Evolutionary conservation across 2,797 vertebrate genomes (phyloP).

Genomic region (Neosilurus hyrtlii): DNA sequence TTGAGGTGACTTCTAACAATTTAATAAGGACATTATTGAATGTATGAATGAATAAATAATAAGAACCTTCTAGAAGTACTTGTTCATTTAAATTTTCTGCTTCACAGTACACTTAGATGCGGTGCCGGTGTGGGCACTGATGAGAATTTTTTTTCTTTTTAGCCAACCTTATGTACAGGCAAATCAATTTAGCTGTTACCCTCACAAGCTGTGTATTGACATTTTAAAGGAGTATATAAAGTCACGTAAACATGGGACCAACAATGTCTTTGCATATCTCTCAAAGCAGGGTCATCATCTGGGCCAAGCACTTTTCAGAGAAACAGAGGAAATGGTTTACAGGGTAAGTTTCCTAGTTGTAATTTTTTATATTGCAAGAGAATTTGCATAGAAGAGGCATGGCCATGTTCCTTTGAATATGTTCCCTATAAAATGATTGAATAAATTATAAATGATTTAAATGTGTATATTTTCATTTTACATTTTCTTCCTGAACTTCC

Average conservation of each 20-base stretch:
- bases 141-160: no score
- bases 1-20: no score
- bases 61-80: no score
- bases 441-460: background rate
- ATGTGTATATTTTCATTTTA: background rate
- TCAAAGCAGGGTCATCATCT: background rate
- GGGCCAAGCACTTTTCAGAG: background rate
- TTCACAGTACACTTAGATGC: no score
- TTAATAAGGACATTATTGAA: no score
- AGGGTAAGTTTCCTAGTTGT: slow-evolving; percentile 25
- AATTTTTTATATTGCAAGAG: background rate
- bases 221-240: background rate
- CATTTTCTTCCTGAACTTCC: background rate
- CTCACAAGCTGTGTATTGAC: background rate
- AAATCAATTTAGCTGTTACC: background rate
- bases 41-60: no score
- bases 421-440: background rate
- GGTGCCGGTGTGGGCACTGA: no score
- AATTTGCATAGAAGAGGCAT: no score
- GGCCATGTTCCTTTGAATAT: background rate
- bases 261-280: background rate
- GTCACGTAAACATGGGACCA: background rate
- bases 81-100: no score
- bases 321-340: background rate
- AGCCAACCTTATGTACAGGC: background rate